Conservation (phyloP, 2,797 vertebrate species). For the Fistularia commersonii region DNA sequence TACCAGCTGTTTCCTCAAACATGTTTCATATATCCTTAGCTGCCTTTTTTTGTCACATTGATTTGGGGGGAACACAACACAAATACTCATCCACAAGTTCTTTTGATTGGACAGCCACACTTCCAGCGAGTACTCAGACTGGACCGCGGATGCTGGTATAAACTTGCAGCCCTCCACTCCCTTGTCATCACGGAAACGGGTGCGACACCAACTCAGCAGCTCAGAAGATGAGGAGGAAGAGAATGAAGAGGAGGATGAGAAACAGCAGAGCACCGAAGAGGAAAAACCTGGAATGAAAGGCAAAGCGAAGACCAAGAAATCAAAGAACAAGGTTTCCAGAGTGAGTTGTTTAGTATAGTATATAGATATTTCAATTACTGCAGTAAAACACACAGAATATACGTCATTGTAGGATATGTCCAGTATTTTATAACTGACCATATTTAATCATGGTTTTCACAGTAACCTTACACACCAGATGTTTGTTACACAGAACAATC, state of each 20-base stretch:
- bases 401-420: too few species aligned
- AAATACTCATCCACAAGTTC: background rate
- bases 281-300: slow-evolving; percentile 61
- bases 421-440: too few species aligned
- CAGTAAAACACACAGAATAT: background rate
- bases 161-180: slow-evolving; percentile 85
- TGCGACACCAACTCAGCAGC: slow-evolving; percentile 77
- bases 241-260: slow-evolving; percentile 71
- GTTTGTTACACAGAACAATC: too few species aligned
- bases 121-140: slow-evolving; percentile 92
- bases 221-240: slow-evolving; percentile 87
- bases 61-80: too few species aligned
- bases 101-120: slow-evolving; percentile 75
- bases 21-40: too few species aligned
- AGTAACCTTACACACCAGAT: too few species aligned
- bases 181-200: slow-evolving; percentile 77
- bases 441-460: too few species aligned
- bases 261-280: slow-evolving; percentile 77
- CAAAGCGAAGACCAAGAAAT: slow-evolving; percentile 69
- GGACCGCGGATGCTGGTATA: slow-evolving; percentile 92
- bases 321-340: slow-evolving; percentile 67
- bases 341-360: slow-evolving; percentile 62
- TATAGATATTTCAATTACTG: background rate
- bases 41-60: too few species aligned
- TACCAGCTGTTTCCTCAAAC: too few species aligned